Evolutionary conservation across 2,797 vertebrate genomes (phyloP).

Genomic region (Cetoscarus ocellatus): DNA sequence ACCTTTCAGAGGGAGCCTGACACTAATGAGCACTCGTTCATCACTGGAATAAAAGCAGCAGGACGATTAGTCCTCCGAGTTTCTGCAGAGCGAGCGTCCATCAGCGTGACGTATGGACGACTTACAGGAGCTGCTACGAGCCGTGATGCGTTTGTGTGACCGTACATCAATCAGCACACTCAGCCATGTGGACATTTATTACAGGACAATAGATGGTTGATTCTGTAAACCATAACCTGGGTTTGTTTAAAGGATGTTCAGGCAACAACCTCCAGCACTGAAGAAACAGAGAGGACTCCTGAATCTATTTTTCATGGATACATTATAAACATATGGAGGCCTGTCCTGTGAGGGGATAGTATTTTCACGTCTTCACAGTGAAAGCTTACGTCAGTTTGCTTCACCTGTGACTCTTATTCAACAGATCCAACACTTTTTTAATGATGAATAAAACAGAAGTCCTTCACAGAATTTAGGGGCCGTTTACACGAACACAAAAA

Average conservation of each 20-base stretch:
- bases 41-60: constrained; percentile 7
- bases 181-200: not conserved
- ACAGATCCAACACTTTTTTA: no score
- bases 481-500: no score
- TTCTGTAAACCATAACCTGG: not conserved
- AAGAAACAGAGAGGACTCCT: no score
- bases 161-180: not conserved
- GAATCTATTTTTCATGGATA: no score
- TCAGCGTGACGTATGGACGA: constrained; percentile 1
- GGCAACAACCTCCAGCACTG: no score
- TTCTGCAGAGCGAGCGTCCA: not conserved
- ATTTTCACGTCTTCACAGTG: no score
- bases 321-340: no score
- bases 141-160: not conserved
- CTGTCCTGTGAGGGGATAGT: no score
- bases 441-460: no score
- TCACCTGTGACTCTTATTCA: no score
- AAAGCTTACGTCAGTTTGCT: no score
- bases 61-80: constrained; percentile 1
- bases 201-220: not conserved
- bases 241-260: not conserved
- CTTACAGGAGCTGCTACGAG: not conserved
- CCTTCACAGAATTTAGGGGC: no score
- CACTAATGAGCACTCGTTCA: constrained; percentile 4
- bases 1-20: constrained; percentile 2